phyloP scores from a whole-genome alignment of 2,797 vertebrate genomes.

The Neosilurus mollespiculum region DNA sequence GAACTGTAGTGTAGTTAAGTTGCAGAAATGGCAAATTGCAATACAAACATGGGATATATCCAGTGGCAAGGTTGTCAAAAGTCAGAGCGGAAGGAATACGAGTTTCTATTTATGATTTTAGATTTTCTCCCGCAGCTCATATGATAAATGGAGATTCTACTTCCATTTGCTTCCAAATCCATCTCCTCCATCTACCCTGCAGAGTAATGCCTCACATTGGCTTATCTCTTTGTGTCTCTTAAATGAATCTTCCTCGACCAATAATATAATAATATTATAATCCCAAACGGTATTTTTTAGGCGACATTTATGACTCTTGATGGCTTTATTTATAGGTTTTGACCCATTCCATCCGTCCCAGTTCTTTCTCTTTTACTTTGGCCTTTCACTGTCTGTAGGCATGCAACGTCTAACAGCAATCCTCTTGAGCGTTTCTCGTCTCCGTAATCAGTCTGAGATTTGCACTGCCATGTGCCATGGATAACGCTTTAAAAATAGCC shows the following conservation, averaged over 20 bases:
- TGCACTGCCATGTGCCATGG: constrained; percentile 56
- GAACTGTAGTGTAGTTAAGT: not conserved
- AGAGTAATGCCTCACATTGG: not conserved
- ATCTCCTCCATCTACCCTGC: not conserved
- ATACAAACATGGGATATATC: not conserved
- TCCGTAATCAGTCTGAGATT: constrained; percentile 57
- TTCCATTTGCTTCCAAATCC: constrained; percentile 16
- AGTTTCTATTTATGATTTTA: not conserved
- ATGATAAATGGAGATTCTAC: not conserved
- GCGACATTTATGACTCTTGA: constrained; percentile 3
- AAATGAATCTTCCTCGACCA: not conserved
- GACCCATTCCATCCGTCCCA: no score
- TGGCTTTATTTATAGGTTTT: constrained; percentile 22
- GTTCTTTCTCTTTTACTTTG: constrained; percentile 5
- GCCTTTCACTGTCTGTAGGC: constrained; percentile 15
- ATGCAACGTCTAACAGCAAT: constrained; percentile 31
- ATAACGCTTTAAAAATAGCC: constrained; percentile 64
- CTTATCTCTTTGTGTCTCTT: not conserved
- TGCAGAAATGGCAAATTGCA: constrained; percentile 1
- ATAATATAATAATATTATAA: constrained; percentile 31
- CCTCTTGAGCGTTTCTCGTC: constrained; percentile 45
- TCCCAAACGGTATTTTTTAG: not conserved
- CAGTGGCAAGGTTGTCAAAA: not conserved
- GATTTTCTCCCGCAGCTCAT: not conserved
- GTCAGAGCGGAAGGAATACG: not conserved